Conservation (phyloP, 1,140 invertebrate genomes). For the Trichonephila clavipes region DNA sequence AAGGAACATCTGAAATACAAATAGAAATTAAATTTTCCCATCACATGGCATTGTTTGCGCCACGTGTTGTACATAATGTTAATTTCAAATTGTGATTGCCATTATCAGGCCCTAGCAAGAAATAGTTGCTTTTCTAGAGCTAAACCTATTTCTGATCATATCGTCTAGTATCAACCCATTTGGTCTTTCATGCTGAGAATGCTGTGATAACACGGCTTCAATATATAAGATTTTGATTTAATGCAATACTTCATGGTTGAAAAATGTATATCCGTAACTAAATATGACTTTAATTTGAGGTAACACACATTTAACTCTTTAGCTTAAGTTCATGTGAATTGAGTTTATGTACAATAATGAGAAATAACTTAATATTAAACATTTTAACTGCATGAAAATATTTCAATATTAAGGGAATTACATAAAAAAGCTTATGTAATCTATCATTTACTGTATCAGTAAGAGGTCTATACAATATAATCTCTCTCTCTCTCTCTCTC, state of each 20-base stretch:
- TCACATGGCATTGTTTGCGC: conserved; percentile 20
- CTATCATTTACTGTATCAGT: too few species aligned
- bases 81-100: conserved; percentile 74
- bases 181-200: conserved; percentile 76
- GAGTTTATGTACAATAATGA: too few species aligned
- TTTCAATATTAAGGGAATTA: too few species aligned
- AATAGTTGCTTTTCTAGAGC: conserved; percentile 75
- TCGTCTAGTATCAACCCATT: conserved; percentile 74
- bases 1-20: conserved; percentile 5
- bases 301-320: conserved; percentile 24
- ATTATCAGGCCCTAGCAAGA: conserved; percentile 71
- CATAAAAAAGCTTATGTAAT: too few species aligned
- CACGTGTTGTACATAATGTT: conserved; percentile 64
- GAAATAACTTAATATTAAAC: neutral
- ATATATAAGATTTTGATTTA: conserved; percentile 58
- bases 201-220: conserved; percentile 77
- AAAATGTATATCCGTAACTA: neutral
- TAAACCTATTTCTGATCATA: conserved; percentile 74
- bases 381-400: neutral
- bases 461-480: too few species aligned
- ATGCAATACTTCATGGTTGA: conserved; percentile 1
- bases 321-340: too few species aligned
- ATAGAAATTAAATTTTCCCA: conserved; percentile 43
- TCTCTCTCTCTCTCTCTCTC: too few species aligned
- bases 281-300: conserved; percentile 53